phyloP scores from a whole-genome alignment of 2,797 vertebrate genomes.

The Diplodus sargus region DNA sequence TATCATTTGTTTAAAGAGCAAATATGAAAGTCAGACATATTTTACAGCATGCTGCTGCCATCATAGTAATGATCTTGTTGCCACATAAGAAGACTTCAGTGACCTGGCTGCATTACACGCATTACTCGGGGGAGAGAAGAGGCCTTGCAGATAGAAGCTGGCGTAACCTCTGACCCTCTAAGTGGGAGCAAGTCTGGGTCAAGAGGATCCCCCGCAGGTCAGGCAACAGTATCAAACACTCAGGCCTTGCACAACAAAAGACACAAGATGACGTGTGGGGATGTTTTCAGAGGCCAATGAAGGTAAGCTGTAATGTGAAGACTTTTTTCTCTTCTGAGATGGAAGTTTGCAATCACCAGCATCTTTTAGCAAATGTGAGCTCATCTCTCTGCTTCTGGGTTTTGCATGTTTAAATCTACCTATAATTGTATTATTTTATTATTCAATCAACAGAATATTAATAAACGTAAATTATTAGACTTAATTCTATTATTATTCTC shows the following conservation, averaged over 20 bases:
- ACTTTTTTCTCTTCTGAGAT: background rate
- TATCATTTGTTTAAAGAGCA: background rate
- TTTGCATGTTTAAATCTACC: background rate
- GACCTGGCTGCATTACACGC: constrained; percentile 34
- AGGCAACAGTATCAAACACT: constrained; percentile 66
- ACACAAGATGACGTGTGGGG: constrained; percentile 10
- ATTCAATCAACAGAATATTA: background rate
- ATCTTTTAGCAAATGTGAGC: background rate
- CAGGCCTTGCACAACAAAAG: constrained; percentile 27
- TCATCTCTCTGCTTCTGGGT: too few species aligned
- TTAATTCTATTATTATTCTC: too few species aligned
- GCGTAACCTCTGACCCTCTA: constrained; percentile 77
- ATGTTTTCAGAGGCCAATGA: constrained; percentile 18
- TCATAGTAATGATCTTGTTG: constrained; percentile 27
- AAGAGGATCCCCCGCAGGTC: constrained; percentile 71
- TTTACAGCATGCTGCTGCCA: background rate
- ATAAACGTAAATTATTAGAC: too few species aligned
- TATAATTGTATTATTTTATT: background rate
- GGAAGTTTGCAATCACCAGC: background rate
- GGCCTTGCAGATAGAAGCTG: constrained; percentile 60
- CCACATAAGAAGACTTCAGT: constrained; percentile 27
- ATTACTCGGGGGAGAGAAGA: constrained; percentile 33
- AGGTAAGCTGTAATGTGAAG: background rate
- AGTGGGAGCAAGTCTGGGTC: constrained; percentile 85
- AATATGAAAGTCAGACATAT: background rate